These are phyloP conservation scores for Alloscopus bannaensis DNA, from an alignment of 2,888 invertebrate species.

Conservation along the genomic window DNA sequence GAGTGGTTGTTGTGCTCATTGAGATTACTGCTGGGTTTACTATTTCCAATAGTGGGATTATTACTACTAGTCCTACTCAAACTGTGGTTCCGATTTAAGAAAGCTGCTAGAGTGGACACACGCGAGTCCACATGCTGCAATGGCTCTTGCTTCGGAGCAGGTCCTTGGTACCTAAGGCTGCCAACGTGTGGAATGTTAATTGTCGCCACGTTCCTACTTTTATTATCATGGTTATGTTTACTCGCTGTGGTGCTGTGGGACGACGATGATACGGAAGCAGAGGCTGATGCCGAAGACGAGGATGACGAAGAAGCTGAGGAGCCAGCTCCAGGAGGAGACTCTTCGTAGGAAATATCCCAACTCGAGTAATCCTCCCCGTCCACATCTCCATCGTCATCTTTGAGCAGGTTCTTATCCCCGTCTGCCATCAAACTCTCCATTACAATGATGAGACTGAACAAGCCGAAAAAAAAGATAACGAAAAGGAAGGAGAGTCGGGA, in stretches of 20 bases:
- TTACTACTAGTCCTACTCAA: conserved; percentile 31
- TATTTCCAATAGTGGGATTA: conserved; percentile 24
- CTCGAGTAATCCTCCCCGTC: conserved; percentile 67
- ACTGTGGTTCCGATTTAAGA: conserved; percentile 32
- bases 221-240: conserved; percentile 43
- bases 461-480: conserved; percentile 92
- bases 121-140: conserved; percentile 58
- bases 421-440: conserved; percentile 88
- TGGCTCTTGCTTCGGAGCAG: conserved; percentile 41
- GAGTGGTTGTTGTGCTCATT: conserved; percentile 21
- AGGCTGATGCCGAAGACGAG: conserved; percentile 15
- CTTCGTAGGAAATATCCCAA: conserved; percentile 72
- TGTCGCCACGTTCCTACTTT: conserved; percentile 45
- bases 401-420: conserved; percentile 74
- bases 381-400: conserved; percentile 58
- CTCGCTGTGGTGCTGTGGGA: conserved; percentile 28
- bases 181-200: conserved; percentile 58
- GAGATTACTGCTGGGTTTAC: conserved; percentile 6
- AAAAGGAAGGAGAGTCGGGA: conserved; percentile 93
- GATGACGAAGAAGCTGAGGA: conserved; percentile 38
- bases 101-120: conserved; percentile 47
- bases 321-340: conserved; percentile 62
- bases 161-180: conserved; percentile 61
- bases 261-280: conserved; percentile 23
- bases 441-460: conserved; percentile 90